These are phyloP conservation scores for Pseudomyrmex dendroicus DNA, from an alignment of 1,140 invertebrate genomes.

Conservation along the genomic window DNA sequence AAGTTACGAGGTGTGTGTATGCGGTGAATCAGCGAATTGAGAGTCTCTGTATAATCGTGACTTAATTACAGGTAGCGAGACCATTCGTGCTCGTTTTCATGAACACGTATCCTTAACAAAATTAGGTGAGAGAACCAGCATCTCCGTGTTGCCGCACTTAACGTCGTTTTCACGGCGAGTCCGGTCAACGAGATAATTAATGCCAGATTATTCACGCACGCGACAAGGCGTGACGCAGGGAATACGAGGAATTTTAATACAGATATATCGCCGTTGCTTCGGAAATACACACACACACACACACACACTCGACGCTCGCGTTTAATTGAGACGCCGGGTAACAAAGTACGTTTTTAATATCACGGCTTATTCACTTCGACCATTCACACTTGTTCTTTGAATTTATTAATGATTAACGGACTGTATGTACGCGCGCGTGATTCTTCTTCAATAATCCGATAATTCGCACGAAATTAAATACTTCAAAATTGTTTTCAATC, in stretches of 20 bases:
- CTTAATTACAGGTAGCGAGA: constrained; percentile 48
- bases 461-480: constrained; percentile 1
- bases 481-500: not conserved
- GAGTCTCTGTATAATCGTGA: constrained; percentile 36
- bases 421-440: no score
- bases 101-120: constrained; percentile 41
- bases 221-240: constrained; percentile 52
- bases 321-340: constrained; percentile 49
- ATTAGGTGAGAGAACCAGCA: constrained; percentile 43
- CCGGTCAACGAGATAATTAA: constrained; percentile 45
- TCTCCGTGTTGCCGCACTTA: constrained; percentile 43
- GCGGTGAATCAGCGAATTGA: constrained; percentile 34
- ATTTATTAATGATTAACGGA: constrained; percentile 16
- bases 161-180: constrained; percentile 48
- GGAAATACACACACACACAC: constrained; percentile 5
- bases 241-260: constrained; percentile 58
- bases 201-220: constrained; percentile 53
- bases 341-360: constrained; percentile 27
- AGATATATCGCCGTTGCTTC: constrained; percentile 37
- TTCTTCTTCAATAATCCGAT: not conserved
- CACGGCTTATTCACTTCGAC: constrained; percentile 18
- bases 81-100: constrained; percentile 7
- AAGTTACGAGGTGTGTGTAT: not conserved
- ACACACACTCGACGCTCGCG: not conserved
- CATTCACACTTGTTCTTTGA: not conserved